A percentile compares a stretch with the other conserved stretches of the same genome.
phyloP scores from a whole-genome alignment of 92 coral and sea anemone species.

The Ricordea florida region DNA sequence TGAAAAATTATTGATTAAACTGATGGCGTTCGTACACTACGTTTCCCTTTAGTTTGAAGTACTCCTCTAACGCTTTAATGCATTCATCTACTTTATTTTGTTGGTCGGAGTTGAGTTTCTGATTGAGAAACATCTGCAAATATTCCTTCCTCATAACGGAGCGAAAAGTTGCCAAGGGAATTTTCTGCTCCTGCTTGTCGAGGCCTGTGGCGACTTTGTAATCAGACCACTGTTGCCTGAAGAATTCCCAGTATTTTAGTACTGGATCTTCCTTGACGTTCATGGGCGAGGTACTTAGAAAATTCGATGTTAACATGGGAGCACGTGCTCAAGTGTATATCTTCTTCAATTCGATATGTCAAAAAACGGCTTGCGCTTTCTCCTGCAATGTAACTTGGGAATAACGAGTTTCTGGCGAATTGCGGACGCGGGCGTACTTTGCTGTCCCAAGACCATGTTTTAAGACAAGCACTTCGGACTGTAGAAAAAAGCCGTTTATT shows the following conservation, averaged over 20 bases:
- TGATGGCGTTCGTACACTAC: conserved; percentile 44
- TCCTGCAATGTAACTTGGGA: too few relatives aligned
- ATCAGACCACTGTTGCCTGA: conserved; percentile 30
- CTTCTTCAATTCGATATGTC: too few relatives aligned
- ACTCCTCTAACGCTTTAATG: conserved; percentile 14
- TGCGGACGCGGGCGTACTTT: too few relatives aligned
- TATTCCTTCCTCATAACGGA: conserved; percentile 61
- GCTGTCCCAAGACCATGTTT: too few relatives aligned
- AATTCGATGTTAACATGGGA: conserved; percentile 16
- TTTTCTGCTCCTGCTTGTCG: neutral
- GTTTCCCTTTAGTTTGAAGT: conserved; percentile 46
- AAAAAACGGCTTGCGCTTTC: too few relatives aligned
- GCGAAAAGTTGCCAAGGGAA: conserved; percentile 27
- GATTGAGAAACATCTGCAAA: conserved; percentile 28
- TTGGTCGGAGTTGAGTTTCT: conserved; percentile 18
- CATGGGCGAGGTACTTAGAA: conserved; percentile 31
- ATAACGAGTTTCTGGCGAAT: too few relatives aligned
- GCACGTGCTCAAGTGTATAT: too few relatives aligned
- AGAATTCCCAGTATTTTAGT: conserved; percentile 28
- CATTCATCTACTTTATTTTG: neutral
- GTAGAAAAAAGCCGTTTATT: too few relatives aligned
- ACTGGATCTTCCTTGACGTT: conserved; percentile 4
- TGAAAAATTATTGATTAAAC: too few relatives aligned
- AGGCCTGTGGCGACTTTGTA: conserved; percentile 40
- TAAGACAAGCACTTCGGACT: too few relatives aligned